Evolutionary conservation across 2,113 vertebrate genomes (phyloP), one percentile per base, ranked within the genome.

Genomic region (Eudyptes chrysolophus): DNA sequence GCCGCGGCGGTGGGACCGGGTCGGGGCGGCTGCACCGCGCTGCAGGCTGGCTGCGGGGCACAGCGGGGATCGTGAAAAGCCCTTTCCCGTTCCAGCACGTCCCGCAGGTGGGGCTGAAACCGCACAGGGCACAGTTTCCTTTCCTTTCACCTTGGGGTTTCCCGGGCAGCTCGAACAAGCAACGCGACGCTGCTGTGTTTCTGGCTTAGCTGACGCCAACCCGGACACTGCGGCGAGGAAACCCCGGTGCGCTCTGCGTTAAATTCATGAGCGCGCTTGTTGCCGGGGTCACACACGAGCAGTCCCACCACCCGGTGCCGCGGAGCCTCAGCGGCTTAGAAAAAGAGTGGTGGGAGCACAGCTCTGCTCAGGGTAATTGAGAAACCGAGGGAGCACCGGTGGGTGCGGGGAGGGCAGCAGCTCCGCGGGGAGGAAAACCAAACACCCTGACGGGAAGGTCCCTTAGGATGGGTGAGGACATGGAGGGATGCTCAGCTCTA

Each of bases 71-170:
- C 16, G 13, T 7, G 46, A 32, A n/a, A 16, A 54, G 36, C 30
- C 54, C 25, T 11, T 51, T 60, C 54, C 24, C n/a, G 0, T 48
- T 6, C 18, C 64, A 3, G 36, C 48, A 5, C 12, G 0, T 78
- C 16, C 81, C 4, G 0, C 40, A 1, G 55, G 13, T 34, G 61
- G 54, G 7, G 3, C 71, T 29, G 78, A 13, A 26, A 25, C 38
- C 16, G 2, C 17, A 0, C 8, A 7, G 82, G 38, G 5, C 30
- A 25, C 8, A 1, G 11, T 1, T 12, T 4, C 44, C 48, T n/a
- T 32, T 16, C 44, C 32, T 27, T 16, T 11, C 44, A 6, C n/a
- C 16, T n/a, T 1, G 5, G 58, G 54, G 8, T 16, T 38, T 60
- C 54, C 51, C 16, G n/a, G 24, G 61, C 48, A 48, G 71, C 40